phyloP scores from a whole-genome alignment of 2,113 vertebrate species.

The Elanoides forficatus region DNA sequence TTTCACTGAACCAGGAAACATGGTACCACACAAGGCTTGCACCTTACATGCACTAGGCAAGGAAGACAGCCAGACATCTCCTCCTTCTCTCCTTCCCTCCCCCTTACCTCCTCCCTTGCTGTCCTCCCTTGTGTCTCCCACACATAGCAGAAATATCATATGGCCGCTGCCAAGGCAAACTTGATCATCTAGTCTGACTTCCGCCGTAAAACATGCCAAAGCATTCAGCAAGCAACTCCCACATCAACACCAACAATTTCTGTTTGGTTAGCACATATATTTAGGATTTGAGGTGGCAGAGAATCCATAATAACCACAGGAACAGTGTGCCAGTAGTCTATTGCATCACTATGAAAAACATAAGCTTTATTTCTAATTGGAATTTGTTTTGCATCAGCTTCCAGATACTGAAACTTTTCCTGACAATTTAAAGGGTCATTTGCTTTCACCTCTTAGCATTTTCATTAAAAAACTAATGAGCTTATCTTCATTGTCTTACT shows the following conservation, averaged over 20 bases:
- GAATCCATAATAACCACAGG: not conserved
- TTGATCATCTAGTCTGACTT: constrained; percentile 49
- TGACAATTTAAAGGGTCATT: not conserved
- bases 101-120: not conserved
- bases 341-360: not conserved
- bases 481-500: not conserved
- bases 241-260: constrained; percentile 22
- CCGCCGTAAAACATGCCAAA: constrained; percentile 18
- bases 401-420: not conserved
- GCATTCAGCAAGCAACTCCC: constrained; percentile 15
- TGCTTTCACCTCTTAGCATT: not conserved
- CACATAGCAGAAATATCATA: constrained; percentile 6
- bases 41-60: not conserved
- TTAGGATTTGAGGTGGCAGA: not conserved
- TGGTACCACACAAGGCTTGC: not conserved
- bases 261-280: constrained; percentile 1
- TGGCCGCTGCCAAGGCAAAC: not conserved
- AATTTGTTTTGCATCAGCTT: not conserved
- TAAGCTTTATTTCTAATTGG: not conserved
- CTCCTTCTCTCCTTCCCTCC: not conserved
- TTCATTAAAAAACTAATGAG: not conserved
- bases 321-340: not conserved
- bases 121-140: not conserved
- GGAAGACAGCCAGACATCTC: not conserved
- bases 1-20: not conserved